These are phyloP conservation scores for Chesias legatella DNA, from an alignment of 2,888 invertebrate genomes.

Conservation along the genomic window DNA sequence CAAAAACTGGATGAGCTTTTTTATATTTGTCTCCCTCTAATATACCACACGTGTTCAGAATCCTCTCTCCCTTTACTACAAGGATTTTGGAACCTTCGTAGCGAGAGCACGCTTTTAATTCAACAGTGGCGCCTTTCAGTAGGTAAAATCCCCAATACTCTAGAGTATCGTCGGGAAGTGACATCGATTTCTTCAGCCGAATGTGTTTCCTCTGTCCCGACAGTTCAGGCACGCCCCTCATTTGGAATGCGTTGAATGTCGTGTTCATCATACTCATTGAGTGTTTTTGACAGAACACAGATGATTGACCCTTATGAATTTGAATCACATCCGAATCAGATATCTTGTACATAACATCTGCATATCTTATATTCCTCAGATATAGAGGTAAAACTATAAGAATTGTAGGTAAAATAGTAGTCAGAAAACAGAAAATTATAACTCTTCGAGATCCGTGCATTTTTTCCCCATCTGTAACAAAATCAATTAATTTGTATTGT, in stretches of 20 bases:
- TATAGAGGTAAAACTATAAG: constrained; percentile 89
- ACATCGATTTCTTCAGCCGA: constrained; percentile 89
- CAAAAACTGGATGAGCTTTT: constrained; percentile 80
- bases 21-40: constrained; percentile 85
- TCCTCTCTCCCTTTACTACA: constrained; percentile 89
- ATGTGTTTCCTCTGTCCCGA: constrained; percentile 87
- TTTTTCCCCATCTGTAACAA: constrained; percentile 82
- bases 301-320: constrained; percentile 90
- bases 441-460: constrained; percentile 91
- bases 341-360: constrained; percentile 88
- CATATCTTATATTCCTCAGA: constrained; percentile 87
- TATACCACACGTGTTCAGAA: constrained; percentile 88
- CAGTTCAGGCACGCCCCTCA: constrained; percentile 84
- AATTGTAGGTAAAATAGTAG: constrained; percentile 86
- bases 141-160: constrained; percentile 95
- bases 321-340: constrained; percentile 92
- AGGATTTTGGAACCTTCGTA: constrained; percentile 89
- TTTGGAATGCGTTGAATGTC: constrained; percentile 86
- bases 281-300: constrained; percentile 90
- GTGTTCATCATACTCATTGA: constrained; percentile 88
- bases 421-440: constrained; percentile 87
- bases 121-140: constrained; percentile 87
- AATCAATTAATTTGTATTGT: constrained; percentile 6
- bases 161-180: constrained; percentile 89
- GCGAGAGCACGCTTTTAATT: constrained; percentile 89